A percentile compares a stretch with the other conserved stretches of the same genome.
These are phyloP conservation scores for Venustoraphidia nigricollis DNA, from an alignment of 2,888 invertebrate genomes.

Conservation along the genomic window DNA sequence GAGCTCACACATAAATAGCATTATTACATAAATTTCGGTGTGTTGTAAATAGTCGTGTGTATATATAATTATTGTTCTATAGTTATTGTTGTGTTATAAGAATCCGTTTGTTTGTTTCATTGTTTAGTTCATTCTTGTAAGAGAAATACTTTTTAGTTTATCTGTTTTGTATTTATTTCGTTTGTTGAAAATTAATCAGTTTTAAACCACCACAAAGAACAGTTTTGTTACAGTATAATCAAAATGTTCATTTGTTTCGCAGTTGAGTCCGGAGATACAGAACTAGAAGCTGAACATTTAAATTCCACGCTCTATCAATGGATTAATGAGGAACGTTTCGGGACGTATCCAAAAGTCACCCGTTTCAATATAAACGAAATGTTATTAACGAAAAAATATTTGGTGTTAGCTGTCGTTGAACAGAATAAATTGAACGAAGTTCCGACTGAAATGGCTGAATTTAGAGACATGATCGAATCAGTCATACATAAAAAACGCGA, in stretches of 20 bases:
- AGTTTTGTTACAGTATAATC: too few relatives aligned
- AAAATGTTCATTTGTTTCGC: slow-evolving; percentile 10
- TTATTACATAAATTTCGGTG: too few relatives aligned
- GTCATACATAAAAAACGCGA: slow-evolving; percentile 41
- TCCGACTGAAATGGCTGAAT: slow-evolving; percentile 63
- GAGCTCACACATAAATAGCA: too few relatives aligned
- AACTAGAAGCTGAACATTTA: slow-evolving; percentile 30
- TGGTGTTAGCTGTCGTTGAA: slow-evolving; percentile 76
- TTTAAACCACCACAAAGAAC: too few relatives aligned
- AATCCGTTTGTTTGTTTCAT: too few relatives aligned
- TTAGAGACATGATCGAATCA: slow-evolving; percentile 20
- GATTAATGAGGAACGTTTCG: slow-evolving; percentile 81
- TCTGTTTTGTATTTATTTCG: too few relatives aligned
- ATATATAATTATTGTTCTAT: too few relatives aligned
- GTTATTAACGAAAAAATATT: slow-evolving; percentile 67
- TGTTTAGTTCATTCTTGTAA: too few relatives aligned
- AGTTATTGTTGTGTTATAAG: too few relatives aligned
- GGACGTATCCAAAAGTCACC: slow-evolving; percentile 77
- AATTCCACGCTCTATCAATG: slow-evolving; percentile 68
- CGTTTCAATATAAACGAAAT: slow-evolving; percentile 70
- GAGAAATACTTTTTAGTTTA: too few relatives aligned
- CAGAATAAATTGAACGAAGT: slow-evolving; percentile 76
- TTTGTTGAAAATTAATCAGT: too few relatives aligned
- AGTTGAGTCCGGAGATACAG: slow-evolving; percentile 18
- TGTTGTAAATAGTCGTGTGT: too few relatives aligned